These are phyloP conservation scores for Spicauda simplicius DNA, from an alignment of 2,888 invertebrate species.

Conservation along the genomic window DNA sequence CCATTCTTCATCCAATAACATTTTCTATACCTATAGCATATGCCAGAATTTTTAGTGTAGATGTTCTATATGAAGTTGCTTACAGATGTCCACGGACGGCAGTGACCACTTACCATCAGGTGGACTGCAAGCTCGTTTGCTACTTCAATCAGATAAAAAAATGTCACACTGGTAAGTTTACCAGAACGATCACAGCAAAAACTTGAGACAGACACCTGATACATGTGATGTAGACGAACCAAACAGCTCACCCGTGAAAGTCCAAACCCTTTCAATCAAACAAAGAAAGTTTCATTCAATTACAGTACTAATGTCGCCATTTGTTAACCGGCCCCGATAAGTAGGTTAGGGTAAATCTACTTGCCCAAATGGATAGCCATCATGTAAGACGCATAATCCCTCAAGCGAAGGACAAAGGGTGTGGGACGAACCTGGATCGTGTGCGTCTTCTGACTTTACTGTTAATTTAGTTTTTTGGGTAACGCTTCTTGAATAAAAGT, in stretches of 20 bases:
- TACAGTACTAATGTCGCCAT: constrained; percentile 26
- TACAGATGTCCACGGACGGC: no score
- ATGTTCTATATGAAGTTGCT: no score
- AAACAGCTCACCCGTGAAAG: not conserved
- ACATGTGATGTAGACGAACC: not conserved
- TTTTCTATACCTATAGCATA: no score
- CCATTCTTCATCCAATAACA: no score
- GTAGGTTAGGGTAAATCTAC: constrained; percentile 22
- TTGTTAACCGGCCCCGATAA: constrained; percentile 29
- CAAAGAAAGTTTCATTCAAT: constrained; percentile 20
- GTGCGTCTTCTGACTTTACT: not conserved
- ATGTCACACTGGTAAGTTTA: no score
- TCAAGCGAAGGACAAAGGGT: constrained; percentile 21
- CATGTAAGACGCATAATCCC: constrained; percentile 16
- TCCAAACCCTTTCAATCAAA: constrained; percentile 9
- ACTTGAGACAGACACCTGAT: not conserved
- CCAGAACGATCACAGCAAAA: no score
- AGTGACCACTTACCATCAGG: no score
- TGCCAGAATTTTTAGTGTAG: no score
- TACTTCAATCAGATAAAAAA: no score
- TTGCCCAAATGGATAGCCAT: constrained; percentile 22
- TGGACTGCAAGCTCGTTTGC: no score
- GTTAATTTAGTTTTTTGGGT: not conserved
- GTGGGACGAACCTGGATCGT: not conserved
- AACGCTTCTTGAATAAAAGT: not conserved